Conservation (phyloP, 2,888 invertebrate species). For the Caenorhabditis sulstoni region DNA sequence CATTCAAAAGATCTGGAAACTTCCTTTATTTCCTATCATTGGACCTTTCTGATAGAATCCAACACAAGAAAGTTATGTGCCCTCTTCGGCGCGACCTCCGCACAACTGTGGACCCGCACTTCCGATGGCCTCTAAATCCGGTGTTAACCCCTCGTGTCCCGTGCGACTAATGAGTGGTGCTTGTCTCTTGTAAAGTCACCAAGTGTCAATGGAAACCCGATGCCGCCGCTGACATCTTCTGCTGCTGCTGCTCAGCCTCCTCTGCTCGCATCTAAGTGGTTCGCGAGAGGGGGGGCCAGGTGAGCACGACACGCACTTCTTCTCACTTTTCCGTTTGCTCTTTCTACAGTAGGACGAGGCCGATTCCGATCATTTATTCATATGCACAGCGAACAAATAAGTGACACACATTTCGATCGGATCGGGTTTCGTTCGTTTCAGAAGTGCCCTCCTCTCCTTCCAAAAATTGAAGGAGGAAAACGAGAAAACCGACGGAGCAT, state of each 20-base stretch:
- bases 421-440: neutral
- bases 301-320: slow-evolving; percentile 47
- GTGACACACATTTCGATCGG: neutral
- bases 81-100: no score
- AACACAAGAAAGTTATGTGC: no score
- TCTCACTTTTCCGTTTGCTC: slow-evolving; percentile 50
- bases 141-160: neutral
- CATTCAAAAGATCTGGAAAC: no score
- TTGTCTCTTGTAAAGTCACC: no score
- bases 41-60: no score
- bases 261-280: slow-evolving; percentile 19
- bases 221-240: neutral
- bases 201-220: slow-evolving; percentile 1
- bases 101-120: no score
- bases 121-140: no score
- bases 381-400: slow-evolving; percentile 20
- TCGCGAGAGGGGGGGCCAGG: slow-evolving; percentile 12
- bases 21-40: no score
- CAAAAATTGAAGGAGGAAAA: no score
- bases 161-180: no score
- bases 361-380: slow-evolving; percentile 9
- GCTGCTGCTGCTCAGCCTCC: neutral
- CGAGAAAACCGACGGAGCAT: no score
- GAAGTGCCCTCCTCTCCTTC: neutral
- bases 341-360: slow-evolving; percentile 22